phyloP scores from a whole-genome alignment of 2,888 invertebrate genomes.

The Epinotia nisella region DNA sequence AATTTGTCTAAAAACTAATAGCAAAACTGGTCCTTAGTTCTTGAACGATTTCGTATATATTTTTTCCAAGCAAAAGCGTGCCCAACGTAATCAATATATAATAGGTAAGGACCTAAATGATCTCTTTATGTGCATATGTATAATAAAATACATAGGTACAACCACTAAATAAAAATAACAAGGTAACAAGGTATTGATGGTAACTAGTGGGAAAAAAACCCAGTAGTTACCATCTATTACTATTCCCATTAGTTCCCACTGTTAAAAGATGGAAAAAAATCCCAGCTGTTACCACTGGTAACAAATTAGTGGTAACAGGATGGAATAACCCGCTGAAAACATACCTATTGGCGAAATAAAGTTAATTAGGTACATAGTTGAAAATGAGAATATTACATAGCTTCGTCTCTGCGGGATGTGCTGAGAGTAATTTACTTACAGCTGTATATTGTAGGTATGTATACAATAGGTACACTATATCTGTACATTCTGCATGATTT shows the following conservation, averaged over 20 bases:
- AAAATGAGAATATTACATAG: neutral
- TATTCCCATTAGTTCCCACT: no score
- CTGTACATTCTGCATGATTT: slow-evolving; percentile 37
- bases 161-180: no score
- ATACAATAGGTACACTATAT: slow-evolving; percentile 10
- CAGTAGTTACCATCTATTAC: no score
- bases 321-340: no score
- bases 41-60: slow-evolving; percentile 16
- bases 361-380: no score
- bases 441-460: neutral
- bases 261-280: no score
- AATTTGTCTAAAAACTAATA: slow-evolving; percentile 17
- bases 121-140: neutral
- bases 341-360: no score
- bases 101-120: neutral
- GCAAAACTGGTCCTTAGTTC: slow-evolving; percentile 26
- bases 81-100: neutral
- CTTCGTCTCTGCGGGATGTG: neutral
- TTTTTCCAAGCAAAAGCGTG: slow-evolving; percentile 18
- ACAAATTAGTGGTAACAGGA: no score
- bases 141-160: slow-evolving; percentile 1
- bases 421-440: neutral
- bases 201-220: no score
- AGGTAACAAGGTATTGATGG: no score
- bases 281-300: no score